Evolutionary conservation across 2,888 invertebrate species (phyloP), one percentile per base, ranked within the genome.

Genomic region (Crematogaster levior): DNA sequence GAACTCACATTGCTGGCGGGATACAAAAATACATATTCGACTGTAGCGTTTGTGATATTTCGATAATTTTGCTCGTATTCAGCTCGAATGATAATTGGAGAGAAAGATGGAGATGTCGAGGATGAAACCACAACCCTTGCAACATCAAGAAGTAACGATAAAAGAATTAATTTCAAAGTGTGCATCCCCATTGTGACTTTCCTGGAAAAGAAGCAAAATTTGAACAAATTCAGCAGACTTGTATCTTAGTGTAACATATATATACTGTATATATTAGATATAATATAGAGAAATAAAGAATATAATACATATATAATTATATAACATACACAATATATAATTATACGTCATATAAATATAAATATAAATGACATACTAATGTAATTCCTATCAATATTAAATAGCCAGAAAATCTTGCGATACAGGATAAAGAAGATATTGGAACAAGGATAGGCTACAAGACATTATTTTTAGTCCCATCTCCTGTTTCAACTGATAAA

Each of bases 11-110:
- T 88, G 15, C 66, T 88, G 43, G 91, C 86, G 43, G 88, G 86
- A 75, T 93, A 94, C 27, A 94, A 85, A 79, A 93, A 94, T 40
- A 94, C 92, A 90, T 93, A 94, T 89, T 94, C 94, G 24, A 92
- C 34, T 9, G 88, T 89, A 43, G 85, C 85, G 70, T 94, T 94
- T 65, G 92, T 84, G 3, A 84, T 77, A 75, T 88, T 70, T 27
- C 68, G 61, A 77, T 93, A 93, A 21, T 83, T 73, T 18, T 74
- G 48, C 21, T 83, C 86, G 70, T 94, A 94, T 5, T 91, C 82
- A 3, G 92, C 94, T 3, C 84, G 40, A 63, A 91, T 90, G 72
- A 94, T 91, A 10, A 92, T 89, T 0, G 94, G 92, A 63, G 85
- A 88, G 3, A 93, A 88, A 3, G 90, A 80, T 65, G 87, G 86